Evolutionary conservation across 2,797 vertebrate genomes (phyloP).

Genomic region (Anguilla pacifica): DNA sequence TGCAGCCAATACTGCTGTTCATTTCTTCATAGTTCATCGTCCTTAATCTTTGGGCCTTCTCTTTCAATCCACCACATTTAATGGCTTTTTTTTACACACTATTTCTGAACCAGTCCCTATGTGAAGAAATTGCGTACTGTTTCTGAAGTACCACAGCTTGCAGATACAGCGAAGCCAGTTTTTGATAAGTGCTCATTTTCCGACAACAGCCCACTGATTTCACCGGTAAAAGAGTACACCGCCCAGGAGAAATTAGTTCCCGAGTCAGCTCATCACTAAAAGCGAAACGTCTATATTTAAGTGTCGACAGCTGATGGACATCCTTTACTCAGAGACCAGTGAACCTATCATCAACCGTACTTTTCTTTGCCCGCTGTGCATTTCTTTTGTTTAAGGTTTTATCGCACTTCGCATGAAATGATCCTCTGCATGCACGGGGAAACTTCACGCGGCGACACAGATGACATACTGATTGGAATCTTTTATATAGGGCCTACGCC

Average conservation of each 20-base stretch:
- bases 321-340: not conserved
- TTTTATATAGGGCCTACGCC: not conserved
- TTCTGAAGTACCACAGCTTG: not conserved
- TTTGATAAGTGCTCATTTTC: conserved; percentile 19
- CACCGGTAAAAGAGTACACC: not conserved
- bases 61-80: not conserved
- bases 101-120: not conserved
- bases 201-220: conserved; percentile 22
- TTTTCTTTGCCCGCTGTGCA: not conserved
- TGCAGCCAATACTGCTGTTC: not conserved
- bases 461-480: not conserved
- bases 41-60: not conserved
- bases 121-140: not conserved
- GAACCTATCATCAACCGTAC: not conserved
- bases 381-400: not conserved
- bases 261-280: not conserved
- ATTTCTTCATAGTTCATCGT: not conserved
- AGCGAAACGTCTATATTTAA: conserved; percentile 8
- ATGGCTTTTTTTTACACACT: not conserved
- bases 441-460: not conserved
- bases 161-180: not conserved
- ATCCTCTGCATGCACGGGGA: conserved; percentile 1
- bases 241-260: not conserved
- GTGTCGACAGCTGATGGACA: conserved; percentile 19
- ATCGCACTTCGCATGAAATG: not conserved